Evolutionary conservation across 2,113 vertebrate genomes (phyloP).

Genomic region (Eretmochelys imbricata): DNA sequence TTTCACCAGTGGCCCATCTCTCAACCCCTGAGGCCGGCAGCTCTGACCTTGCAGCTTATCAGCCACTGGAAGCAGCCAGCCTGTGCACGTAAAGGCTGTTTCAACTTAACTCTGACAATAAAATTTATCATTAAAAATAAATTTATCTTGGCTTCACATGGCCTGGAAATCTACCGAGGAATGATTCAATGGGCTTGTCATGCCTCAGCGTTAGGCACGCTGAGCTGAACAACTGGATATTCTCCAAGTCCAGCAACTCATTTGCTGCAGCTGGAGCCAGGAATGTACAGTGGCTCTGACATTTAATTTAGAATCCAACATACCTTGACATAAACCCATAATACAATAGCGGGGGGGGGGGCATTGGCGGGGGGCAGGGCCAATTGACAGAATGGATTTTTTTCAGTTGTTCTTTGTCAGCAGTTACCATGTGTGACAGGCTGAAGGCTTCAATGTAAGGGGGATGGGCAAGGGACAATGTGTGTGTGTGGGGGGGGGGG

Average conservation of each 20-base stretch:
- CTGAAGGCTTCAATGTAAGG: background rate
- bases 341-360: background rate
- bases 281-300: constrained; percentile 65
- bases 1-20: background rate
- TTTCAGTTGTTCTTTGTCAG: constrained; percentile 51
- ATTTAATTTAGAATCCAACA: constrained; percentile 81
- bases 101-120: constrained; percentile 76
- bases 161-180: constrained; percentile 64
- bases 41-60: background rate
- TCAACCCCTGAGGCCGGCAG: fast-evolving
- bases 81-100: constrained; percentile 52
- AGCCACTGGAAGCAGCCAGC: background rate
- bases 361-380: background rate
- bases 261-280: constrained; percentile 74
- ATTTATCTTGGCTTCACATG: constrained; percentile 77
- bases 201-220: constrained; percentile 70
- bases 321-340: constrained; percentile 80
- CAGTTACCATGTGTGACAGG: constrained; percentile 21
- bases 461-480: background rate
- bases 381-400: constrained; percentile 30
- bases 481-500: too few species aligned
- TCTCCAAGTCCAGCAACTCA: constrained; percentile 78
- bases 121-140: constrained; percentile 84
- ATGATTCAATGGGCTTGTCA: constrained; percentile 81
- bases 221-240: constrained; percentile 75